A percentile compares a stretch with the other conserved stretches of the same genome.
phyloP scores from a whole-genome alignment of 2,888 invertebrate species.

The Therioaphis trifolii region DNA sequence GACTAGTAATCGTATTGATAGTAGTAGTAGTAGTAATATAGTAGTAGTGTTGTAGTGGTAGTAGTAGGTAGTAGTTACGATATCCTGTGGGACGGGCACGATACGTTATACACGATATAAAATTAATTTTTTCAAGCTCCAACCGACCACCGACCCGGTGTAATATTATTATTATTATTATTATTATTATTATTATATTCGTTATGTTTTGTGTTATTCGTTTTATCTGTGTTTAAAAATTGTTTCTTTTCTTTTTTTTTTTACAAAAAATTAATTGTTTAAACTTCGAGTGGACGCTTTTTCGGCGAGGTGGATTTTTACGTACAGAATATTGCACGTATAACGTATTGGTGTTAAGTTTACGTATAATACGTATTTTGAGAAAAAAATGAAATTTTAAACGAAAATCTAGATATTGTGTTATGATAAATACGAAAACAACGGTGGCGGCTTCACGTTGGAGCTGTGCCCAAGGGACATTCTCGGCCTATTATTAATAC shows the following conservation, averaged over 20 bases:
- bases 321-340: not conserved
- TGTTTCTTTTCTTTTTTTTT: too few relatives aligned
- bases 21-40: too few relatives aligned
- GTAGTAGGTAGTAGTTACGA: too few relatives aligned
- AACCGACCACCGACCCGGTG: not conserved
- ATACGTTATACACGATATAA: conserved; percentile 4
- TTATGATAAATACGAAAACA: conserved; percentile 61
- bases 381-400: conserved; percentile 20
- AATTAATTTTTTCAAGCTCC: not conserved
- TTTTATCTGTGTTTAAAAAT: too few relatives aligned
- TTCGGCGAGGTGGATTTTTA: not conserved
- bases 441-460: conserved; percentile 61
- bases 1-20: too few relatives aligned
- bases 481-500: conserved; percentile 62
- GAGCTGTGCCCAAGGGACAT: conserved; percentile 60
- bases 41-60: too few relatives aligned
- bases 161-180: too few relatives aligned
- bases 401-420: conserved; percentile 43
- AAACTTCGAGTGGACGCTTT: too few relatives aligned
- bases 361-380: not conserved
- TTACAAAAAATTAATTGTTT: too few relatives aligned
- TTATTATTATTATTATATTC: too few relatives aligned
- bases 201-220: too few relatives aligned
- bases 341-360: not conserved
- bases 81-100: conserved; percentile 7